A percentile compares a stretch with the other conserved stretches of the same genome.
Evolutionary conservation across 2,888 invertebrate species (phyloP).

Genomic region (Agrotis segetum): DNA sequence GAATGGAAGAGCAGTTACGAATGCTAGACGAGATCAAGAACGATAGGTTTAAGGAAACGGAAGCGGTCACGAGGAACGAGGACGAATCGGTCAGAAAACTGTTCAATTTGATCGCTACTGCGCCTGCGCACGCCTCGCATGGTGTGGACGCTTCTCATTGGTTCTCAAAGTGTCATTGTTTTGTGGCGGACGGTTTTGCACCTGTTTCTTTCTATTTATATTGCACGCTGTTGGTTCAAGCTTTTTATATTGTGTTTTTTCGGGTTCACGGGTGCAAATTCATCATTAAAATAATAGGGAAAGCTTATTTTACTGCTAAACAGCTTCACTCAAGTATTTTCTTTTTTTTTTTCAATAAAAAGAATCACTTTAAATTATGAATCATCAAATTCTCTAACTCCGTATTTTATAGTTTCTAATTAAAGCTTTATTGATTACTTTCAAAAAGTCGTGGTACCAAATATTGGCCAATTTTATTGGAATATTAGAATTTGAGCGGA

Average conservation of each 20-base stretch:
- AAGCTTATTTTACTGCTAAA: too few relatives aligned
- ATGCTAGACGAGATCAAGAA: slow-evolving; percentile 84
- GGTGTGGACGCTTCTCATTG: slow-evolving; percentile 69
- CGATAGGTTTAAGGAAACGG: slow-evolving; percentile 80
- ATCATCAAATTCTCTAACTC: too few relatives aligned
- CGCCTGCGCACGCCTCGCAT: slow-evolving; percentile 56
- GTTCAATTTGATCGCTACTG: slow-evolving; percentile 54
- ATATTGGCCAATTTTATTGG: too few relatives aligned
- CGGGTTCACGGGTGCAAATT: slow-evolving; percentile 10
- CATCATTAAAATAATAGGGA: not conserved
- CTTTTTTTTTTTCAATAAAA: too few relatives aligned
- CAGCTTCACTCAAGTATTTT: too few relatives aligned
- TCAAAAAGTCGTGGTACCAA: not conserved
- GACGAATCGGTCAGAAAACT: slow-evolving; percentile 85
- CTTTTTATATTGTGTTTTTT: slow-evolving; percentile 47
- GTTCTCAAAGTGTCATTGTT: slow-evolving; percentile 48
- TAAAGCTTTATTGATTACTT: too few relatives aligned
- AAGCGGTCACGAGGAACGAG: slow-evolving; percentile 77
- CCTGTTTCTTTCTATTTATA: slow-evolving; percentile 9
- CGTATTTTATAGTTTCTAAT: too few relatives aligned
- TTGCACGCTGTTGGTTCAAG: slow-evolving; percentile 45
- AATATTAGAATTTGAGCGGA: too few relatives aligned
- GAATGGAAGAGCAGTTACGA: slow-evolving; percentile 84
- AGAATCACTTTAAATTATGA: too few relatives aligned
- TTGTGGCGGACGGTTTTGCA: slow-evolving; percentile 56